A percentile compares a stretch with the other conserved stretches of the same genome.
Conservation (phyloP, 1,140 invertebrate species). For the Drosophila eugracilis region DNA sequence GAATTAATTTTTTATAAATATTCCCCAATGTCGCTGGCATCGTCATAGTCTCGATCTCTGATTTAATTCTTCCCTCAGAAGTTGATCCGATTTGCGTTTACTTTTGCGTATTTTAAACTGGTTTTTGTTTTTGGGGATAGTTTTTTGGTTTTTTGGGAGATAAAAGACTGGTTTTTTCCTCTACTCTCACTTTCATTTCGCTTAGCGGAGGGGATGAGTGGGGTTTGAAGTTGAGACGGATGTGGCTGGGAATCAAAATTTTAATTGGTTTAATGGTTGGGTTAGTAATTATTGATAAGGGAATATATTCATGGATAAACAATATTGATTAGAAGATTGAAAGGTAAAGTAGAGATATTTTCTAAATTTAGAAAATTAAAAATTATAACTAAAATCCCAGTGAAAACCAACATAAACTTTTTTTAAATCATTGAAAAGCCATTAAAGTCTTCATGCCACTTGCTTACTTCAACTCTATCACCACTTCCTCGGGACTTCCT, state of each 20-base stretch:
- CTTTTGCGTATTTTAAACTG: slow-evolving; percentile 38
- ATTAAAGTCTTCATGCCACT: not conserved
- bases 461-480: slow-evolving; percentile 7
- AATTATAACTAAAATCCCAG: not conserved
- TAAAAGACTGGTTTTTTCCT: slow-evolving; percentile 31
- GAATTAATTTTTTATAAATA: slow-evolving; percentile 37
- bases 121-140: slow-evolving; percentile 42
- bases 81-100: slow-evolving; percentile 24
- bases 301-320: not conserved
- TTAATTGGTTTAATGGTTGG: slow-evolving; percentile 31
- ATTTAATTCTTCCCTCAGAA: slow-evolving; percentile 24
- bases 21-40: slow-evolving; percentile 31
- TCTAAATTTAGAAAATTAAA: not conserved
- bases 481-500: slow-evolving; percentile 21
- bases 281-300: no score
- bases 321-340: slow-evolving; percentile 2
- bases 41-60: slow-evolving; percentile 6
- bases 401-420: not conserved
- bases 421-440: not conserved
- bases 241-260: slow-evolving; percentile 39
- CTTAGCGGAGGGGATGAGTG: slow-evolving; percentile 4
- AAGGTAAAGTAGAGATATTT: not conserved
- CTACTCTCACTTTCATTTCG: slow-evolving; percentile 73
- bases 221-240: slow-evolving; percentile 49
- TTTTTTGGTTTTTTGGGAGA: slow-evolving; percentile 14